Percentiles rank a stretch among this genome's conserved stretches.
These are phyloP conservation scores for Ceratitis capitata DNA, from an alignment of 1,140 invertebrate genomes.

Conservation along the genomic window DNA sequence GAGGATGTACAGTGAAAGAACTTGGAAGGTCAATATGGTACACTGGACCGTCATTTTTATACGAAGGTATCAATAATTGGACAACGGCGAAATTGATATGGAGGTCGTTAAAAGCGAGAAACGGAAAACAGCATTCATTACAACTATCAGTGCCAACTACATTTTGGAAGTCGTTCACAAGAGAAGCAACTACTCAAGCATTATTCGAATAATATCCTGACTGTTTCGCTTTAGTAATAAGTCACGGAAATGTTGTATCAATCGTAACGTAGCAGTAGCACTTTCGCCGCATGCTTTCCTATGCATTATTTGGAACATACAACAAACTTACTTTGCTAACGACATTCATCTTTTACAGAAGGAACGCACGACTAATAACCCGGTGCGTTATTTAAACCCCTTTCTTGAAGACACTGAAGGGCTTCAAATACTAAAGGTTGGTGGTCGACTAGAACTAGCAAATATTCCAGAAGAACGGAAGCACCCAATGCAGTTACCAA, in stretches of 20 bases:
- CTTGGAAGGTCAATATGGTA: slow-evolving; percentile 31
- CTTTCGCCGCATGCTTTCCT: not conserved
- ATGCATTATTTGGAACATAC: too few relatives aligned
- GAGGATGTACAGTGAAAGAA: not conserved
- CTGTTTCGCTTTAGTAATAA: too few relatives aligned
- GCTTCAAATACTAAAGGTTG: not conserved
- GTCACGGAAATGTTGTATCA: too few relatives aligned
- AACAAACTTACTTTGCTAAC: not conserved
- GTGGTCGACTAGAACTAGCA: not conserved
- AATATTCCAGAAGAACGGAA: not conserved
- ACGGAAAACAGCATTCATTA: not conserved
- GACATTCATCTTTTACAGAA: not conserved
- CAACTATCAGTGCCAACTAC: not conserved
- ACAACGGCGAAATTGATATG: slow-evolving; percentile 53
- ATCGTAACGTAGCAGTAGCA: too few relatives aligned
- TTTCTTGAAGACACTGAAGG: not conserved
- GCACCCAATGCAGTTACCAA: not conserved
- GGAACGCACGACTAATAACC: not conserved
- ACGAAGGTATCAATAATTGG: slow-evolving; percentile 48
- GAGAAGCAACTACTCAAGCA: too few relatives aligned
- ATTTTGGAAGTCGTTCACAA: not conserved
- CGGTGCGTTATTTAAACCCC: not conserved
- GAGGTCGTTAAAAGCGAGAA: not conserved
- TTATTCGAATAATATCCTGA: too few relatives aligned
- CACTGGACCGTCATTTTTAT: not conserved